Evolutionary conservation across 2,888 invertebrate species (phyloP), one percentile per base, ranked within the genome.

Genomic region (Sarcophaga carnaria): DNA sequence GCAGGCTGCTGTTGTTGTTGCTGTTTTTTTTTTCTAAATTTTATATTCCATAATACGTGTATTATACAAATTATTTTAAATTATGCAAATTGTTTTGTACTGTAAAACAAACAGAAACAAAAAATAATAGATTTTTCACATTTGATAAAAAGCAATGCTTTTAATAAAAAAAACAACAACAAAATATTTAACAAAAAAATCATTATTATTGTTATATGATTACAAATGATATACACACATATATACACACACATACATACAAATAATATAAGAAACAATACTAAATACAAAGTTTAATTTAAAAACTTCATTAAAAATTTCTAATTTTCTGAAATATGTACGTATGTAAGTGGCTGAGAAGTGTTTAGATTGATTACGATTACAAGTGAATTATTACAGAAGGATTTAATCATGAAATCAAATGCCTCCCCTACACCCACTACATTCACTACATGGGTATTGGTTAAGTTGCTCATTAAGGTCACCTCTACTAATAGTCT

Each of bases 51-150:
- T 85, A 66, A 85, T 77, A 62, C 22, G 22, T 62, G 62, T 62
- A 85, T 72, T 72, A 66, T 54, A 85, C 76, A 85, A 80, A 80
- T 85, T 84, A 84, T 80, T 84, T 84, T 80, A 85, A 85, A 85
- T 85, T 85, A 85, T 85, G 84, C 80, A 85, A 85, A 85, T 85
- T 85, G 84, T 85, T 80, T 80, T 76, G 72, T 67, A 22, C 67
- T 49, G 49, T 25, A 79, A 27, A 27, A 63, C 54, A 78, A 45
- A 72, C 37, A 63, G 54, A 77, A 69, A n/a, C 62, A 62, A 63
- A 79, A 64, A 63, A 72, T 47, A 72, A 80, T 69, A 72, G 84
- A 85, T 85, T 80, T 80, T 85, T 85, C 84, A 66, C 84, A 85
- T 80, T 62, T 76, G 84, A 85, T 85, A 71, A 72, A 76, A 80